Percentiles rank a stretch among this genome's conserved stretches.
Conservation (phyloP, 2,797 vertebrate genomes). For the Falco naumanni region DNA sequence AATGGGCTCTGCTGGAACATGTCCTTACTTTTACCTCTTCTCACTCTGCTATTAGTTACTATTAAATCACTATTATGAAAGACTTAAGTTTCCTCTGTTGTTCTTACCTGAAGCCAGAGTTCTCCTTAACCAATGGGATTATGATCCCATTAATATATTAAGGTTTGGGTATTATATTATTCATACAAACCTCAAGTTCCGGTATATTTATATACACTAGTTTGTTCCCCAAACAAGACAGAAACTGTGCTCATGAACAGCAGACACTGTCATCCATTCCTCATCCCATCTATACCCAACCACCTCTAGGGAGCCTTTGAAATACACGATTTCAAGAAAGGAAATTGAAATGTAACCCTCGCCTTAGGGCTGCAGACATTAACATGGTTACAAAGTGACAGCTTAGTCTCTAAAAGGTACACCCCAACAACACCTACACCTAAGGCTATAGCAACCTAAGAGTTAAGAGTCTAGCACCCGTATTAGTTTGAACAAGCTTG, state of each 20-base stretch:
- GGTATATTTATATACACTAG: background rate
- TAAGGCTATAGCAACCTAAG: background rate
- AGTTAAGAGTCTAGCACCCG: background rate
- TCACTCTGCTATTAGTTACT: background rate
- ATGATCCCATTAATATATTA: background rate
- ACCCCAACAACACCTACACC: background rate
- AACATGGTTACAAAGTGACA: background rate
- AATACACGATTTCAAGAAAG: background rate
- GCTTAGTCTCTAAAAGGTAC: background rate
- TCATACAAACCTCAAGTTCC: background rate
- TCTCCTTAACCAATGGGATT: background rate
- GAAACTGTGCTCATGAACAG: background rate
- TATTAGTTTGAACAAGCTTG: background rate
- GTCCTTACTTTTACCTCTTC: background rate
- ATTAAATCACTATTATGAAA: background rate
- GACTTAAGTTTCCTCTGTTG: background rate
- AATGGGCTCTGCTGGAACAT: background rate
- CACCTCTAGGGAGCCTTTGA: background rate
- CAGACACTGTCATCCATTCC: background rate
- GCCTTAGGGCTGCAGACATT: background rate
- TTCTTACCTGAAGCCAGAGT: background rate
- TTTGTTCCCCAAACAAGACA: background rate
- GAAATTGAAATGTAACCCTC: background rate
- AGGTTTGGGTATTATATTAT: background rate
- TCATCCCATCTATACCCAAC: background rate